Conservation (phyloP, 2,113 vertebrate species). For the Daboia siamensis region DNA sequence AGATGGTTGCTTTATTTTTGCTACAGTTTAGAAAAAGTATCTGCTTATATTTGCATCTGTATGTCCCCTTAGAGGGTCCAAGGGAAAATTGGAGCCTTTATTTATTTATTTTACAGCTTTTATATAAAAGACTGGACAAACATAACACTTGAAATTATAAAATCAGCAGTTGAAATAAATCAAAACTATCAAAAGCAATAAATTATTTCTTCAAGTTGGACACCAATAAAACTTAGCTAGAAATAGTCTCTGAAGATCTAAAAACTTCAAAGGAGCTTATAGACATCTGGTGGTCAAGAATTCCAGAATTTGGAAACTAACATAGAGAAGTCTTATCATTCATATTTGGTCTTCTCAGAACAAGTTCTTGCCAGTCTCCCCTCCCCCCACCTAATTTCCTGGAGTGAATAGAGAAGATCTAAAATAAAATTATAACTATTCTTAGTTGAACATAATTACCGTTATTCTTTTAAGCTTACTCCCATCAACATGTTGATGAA, state of each 20-base stretch:
- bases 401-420: neutral
- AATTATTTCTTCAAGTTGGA: neutral
- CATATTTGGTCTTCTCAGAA: neutral
- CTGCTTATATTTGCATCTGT: neutral
- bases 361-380: neutral
- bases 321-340: neutral
- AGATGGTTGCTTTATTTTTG: neutral
- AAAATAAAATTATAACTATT: neutral
- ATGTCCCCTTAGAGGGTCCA: neutral
- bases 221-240: neutral
- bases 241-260: neutral
- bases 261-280: neutral
- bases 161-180: neutral
- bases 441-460: neutral
- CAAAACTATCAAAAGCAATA: neutral
- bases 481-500: neutral
- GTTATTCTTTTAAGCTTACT: neutral
- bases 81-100: neutral
- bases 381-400: neutral
- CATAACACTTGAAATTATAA: neutral
- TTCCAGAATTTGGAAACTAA: neutral
- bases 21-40: neutral
- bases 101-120: neutral
- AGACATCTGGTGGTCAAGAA: neutral
- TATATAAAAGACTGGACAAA: neutral